These are phyloP conservation scores for Lophochroa leadbeateri DNA, from an alignment of 2,113 vertebrate genomes.

Conservation along the genomic window DNA sequence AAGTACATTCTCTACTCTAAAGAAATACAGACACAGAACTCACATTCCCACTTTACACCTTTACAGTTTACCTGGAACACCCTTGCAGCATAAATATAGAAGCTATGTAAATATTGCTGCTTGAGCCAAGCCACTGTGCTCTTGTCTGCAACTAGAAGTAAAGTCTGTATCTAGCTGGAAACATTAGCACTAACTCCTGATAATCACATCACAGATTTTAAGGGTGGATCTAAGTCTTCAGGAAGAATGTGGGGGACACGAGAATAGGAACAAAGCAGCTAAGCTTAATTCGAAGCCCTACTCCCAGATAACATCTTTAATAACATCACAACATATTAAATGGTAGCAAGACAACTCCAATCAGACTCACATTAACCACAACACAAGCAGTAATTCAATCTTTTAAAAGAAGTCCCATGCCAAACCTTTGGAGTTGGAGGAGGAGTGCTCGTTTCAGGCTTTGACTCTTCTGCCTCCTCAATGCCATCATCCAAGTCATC, in stretches of 20 bases:
- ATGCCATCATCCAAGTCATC: constrained; percentile 85
- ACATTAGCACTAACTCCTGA: neutral
- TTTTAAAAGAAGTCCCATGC: neutral
- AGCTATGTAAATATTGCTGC: neutral
- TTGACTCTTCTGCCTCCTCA: constrained; percentile 75
- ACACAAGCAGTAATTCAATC: neutral
- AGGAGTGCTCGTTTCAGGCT: constrained; percentile 70
- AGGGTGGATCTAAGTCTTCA: neutral
- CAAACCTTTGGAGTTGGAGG: constrained; percentile 86
- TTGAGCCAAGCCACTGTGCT: neutral
- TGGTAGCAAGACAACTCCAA: neutral
- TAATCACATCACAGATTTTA: neutral
- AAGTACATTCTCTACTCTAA: neutral
- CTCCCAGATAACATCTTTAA: neutral
- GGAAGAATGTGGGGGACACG: neutral
- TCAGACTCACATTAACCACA: neutral
- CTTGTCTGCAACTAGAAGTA: neutral
- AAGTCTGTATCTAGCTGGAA: neutral
- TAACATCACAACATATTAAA: neutral
- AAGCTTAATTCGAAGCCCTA: neutral
- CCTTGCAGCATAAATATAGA: neutral
- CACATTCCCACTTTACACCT: neutral
- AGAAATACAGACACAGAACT: neutral
- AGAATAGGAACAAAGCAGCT: neutral
- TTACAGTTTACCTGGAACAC: neutral